Base-by-base conservation (phyloP, 2,797 vertebrate species). In the Eleutherodactylus coqui region DNA sequence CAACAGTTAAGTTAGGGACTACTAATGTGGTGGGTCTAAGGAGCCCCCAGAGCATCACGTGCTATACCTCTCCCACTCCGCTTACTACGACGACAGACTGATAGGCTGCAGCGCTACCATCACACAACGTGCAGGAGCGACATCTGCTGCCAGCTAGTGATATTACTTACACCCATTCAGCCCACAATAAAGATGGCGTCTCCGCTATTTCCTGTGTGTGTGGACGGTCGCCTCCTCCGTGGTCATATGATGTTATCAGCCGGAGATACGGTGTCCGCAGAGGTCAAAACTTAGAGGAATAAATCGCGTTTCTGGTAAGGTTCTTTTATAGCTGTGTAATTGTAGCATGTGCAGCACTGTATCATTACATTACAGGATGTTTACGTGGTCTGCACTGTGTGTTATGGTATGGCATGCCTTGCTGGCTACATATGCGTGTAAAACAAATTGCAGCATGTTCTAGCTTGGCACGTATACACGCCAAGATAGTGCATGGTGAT, bases 161-260 rank as follows among this genome's bases (percentile, higher is more conserved):
- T 32, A 45, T 34, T 43, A 5, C 34, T n/a, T 29, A 24, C 21
- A 1, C 14, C 6, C 5, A 17, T 17, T 11, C 0, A 47, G 13
- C 83, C 83, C 83, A 24, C 21, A 78, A 16, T n/a, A 84, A 84
- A 84, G 32, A 84, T 84, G 83, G 75, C 24, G 53, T 19, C 43
- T 19, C 27, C 1, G 19, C n/a, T 34, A 32, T 53, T 75, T 83
- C 82, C 69, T 16, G 11, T 16, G 27, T 29, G 69, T 32, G n/a
- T n/a, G n/a, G n/a, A n/a, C n/a, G 13, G 32, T 2, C n/a, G 9
- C 0, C 21, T 2, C 29, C 24, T 14, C 27, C 6, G 36, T 19
- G 5, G 17, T 64, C 60, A 84, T 2, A 45, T 84, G 58, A 84
- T 8, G 0, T 8, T 16, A 8, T 16, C 16, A 53, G 41, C 43